Conservation (phyloP, 2,113 vertebrate genomes). For the Pavo muticus region DNA sequence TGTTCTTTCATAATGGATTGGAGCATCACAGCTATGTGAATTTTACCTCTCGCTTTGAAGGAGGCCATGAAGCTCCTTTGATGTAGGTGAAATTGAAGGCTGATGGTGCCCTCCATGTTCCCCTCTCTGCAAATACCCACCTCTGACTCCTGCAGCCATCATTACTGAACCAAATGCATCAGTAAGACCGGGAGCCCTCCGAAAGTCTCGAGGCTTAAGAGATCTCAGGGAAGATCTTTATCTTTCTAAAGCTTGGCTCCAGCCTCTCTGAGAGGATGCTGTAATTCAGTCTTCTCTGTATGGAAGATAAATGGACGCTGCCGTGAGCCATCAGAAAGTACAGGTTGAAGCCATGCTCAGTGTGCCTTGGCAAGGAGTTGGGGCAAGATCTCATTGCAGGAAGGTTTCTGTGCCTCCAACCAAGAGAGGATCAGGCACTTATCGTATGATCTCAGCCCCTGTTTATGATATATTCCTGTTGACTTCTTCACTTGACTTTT, state of each 20-base stretch:
- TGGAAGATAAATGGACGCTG: not conserved
- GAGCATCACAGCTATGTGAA: not conserved
- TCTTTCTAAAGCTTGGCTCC: not conserved
- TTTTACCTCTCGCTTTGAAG: not conserved
- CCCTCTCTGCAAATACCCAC: not conserved
- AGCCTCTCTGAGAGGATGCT: not conserved
- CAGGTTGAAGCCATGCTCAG: not conserved
- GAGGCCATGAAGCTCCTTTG: not conserved
- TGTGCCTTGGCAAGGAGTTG: not conserved
- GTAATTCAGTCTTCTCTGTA: not conserved
- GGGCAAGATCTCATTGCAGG: not conserved
- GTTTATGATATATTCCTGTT: not conserved
- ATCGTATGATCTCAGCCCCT: not conserved
- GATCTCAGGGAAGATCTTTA: not conserved
- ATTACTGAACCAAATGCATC: accelerated
- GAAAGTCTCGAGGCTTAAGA: not conserved
- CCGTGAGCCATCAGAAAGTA: accelerated
- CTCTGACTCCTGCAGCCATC: not conserved
- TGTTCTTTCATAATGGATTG: not conserved
- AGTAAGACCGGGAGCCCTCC: not conserved
- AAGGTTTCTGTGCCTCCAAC: not conserved
- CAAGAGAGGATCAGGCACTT: not conserved
- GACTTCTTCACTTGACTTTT: not conserved
- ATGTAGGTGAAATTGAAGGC: not conserved
- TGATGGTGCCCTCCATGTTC: not conserved